Evolutionary conservation across 2,888 invertebrate species (phyloP), one percentile per base, ranked within the genome.

Genomic region (Spilarctia lutea): DNA sequence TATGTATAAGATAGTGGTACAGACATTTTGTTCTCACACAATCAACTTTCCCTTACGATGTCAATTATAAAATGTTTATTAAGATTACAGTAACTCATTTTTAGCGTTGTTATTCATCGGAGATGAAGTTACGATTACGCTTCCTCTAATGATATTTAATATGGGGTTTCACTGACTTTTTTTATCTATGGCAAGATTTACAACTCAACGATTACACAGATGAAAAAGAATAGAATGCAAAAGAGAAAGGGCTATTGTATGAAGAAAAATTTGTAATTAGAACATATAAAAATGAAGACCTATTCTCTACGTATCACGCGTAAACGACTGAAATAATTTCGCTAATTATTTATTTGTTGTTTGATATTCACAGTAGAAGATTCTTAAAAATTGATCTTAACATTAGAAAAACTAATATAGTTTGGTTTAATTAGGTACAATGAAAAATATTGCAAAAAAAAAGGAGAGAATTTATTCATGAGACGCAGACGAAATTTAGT

Each of bases 31-130:
- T 71, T 69, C 65, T n/a, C 42, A 71, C 63, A 69, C 60, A 35
- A 73, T 75, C 63, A 69, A 77, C 80, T 84, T 84, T 84, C 84
- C 83, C 79, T 81, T 81, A 48, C 56, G 76, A 68, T 76, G 67
- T 63, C 74, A 77, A 79, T 82, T 77, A 79, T 35, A 73, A 75
- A 66, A 70, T 20, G 66, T 67, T 68, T 80, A 71, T 75, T 75
- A 75, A 74, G 39, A 74, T 76, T 78, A 75, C 71, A 77, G 79
- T 72, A 77, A 73, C 67, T 75, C 72, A 75, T 75, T 74, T 75
- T 73, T 65, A 71, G 63, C 68, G 74, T 39, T 66, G 76, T 81
- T 78, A 76, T 75, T 66, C 66, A 70, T 69, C 66, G 68, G 52
- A 78, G 73, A 78, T 71, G 39, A 68, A 68, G 71, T 71, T 45